Evolutionary conservation across 2,797 vertebrate genomes (phyloP).

Genomic region (Mallotus villosus): DNA sequence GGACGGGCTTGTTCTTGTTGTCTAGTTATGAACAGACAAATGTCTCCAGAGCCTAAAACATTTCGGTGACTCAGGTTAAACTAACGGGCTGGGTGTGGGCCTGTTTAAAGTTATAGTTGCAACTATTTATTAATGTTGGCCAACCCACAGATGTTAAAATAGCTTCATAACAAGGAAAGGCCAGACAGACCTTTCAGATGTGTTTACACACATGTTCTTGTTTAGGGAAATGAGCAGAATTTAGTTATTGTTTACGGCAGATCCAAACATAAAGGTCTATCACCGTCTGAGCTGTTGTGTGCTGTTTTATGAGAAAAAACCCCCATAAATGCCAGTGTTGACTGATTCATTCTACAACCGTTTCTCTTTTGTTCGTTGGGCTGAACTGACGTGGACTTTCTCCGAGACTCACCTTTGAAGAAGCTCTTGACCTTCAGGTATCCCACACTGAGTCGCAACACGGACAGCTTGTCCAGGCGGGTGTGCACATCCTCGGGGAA

Average conservation of each 20-base stretch:
- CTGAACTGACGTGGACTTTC: too few relatives aligned
- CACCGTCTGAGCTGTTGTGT: not conserved
- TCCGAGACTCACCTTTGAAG: constrained; percentile 68
- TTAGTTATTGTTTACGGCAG: not conserved
- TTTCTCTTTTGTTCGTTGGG: too few relatives aligned
- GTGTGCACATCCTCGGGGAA: constrained; percentile 69
- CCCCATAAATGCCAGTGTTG: too few relatives aligned
- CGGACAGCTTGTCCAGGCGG: constrained; percentile 78
- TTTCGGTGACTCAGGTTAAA: constrained; percentile 10
- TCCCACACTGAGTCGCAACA: constrained; percentile 77
- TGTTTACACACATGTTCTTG: constrained; percentile 11
- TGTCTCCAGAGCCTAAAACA: constrained; percentile 9
- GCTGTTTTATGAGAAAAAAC: too few relatives aligned
- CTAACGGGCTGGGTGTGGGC: constrained; percentile 12
- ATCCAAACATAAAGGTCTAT: not conserved
- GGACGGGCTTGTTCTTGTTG: constrained; percentile 2
- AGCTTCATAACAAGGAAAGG: not conserved
- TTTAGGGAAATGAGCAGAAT: constrained; percentile 4
- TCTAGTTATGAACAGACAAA: constrained; percentile 3
- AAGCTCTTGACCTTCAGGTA: constrained; percentile 80
- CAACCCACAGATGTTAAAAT: not conserved
- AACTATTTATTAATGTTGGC: constrained; percentile 8
- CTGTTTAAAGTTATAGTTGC: constrained; percentile 4
- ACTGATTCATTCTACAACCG: too few relatives aligned
- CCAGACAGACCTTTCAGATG: constrained; percentile 7